Conservation (phyloP, 2,113 vertebrate genomes). For the Leucoraja erinaceus region DNA sequence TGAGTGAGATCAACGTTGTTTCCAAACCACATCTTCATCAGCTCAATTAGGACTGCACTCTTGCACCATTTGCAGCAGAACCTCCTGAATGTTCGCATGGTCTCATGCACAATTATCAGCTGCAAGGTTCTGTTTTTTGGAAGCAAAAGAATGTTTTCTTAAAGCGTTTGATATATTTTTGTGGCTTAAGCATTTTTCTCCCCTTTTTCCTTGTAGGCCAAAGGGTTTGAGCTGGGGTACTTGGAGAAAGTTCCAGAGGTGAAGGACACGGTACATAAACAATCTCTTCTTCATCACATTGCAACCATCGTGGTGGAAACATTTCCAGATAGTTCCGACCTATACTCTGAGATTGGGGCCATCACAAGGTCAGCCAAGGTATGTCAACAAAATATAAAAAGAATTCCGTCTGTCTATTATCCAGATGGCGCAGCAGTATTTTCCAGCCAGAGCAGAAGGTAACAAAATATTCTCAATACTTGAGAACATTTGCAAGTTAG, state of each 20-base stretch:
- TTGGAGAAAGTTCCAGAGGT: conserved; percentile 98
- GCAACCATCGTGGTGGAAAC: conserved; percentile 92
- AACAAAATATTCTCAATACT: conserved; percentile 25
- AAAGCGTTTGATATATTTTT: neutral
- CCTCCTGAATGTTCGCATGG: neutral
- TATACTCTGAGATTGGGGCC: conserved; percentile 94
- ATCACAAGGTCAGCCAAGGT: conserved; percentile 95
- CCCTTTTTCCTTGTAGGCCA: conserved; percentile 63
- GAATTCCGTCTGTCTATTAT: neutral
- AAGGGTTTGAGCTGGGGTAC: conserved; percentile 96
- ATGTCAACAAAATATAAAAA: conserved; percentile 40
- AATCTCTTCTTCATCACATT: conserved; percentile 87
- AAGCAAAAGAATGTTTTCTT: neutral
- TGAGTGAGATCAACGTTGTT: neutral
- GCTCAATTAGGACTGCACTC: neutral
- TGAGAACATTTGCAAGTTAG: neutral
- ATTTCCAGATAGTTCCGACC: conserved; percentile 90
- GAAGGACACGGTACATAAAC: conserved; percentile 96
- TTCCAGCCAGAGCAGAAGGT: conserved; percentile 16
- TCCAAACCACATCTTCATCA: neutral
- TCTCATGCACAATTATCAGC: neutral
- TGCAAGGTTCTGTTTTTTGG: neutral
- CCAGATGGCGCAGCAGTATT: neutral
- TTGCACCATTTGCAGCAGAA: neutral
- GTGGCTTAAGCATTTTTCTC: neutral